Evolutionary conservation across 2,888 invertebrate genomes (phyloP).

Genomic region (Mantis religiosa): DNA sequence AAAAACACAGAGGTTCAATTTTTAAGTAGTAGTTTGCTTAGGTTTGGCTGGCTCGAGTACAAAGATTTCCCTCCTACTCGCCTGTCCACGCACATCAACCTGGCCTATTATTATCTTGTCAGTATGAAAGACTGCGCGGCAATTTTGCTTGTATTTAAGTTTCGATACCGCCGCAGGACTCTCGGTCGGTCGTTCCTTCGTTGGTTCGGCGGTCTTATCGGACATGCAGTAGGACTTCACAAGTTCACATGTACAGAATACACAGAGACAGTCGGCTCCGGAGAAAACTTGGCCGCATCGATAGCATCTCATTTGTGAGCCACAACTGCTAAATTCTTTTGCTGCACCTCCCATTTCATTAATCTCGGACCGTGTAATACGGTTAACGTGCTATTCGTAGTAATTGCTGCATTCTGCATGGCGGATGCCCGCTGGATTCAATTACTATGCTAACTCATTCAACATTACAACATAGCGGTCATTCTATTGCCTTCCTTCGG

Average conservation of each 20-base stretch:
- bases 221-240: constrained; percentile 22
- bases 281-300: neutral
- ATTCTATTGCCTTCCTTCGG: neutral
- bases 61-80: constrained; percentile 17
- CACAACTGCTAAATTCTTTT: neutral
- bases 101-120: constrained; percentile 26
- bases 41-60: constrained; percentile 2
- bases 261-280: constrained; percentile 10
- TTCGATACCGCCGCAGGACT: neutral
- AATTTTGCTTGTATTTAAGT: constrained; percentile 25
- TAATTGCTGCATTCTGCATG: neutral
- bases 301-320: neutral
- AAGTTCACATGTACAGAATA: constrained; percentile 17
- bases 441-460: neutral
- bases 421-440: neutral
- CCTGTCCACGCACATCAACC: constrained; percentile 18
- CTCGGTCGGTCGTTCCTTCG: neutral
- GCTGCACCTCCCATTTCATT: neutral
- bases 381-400: neutral
- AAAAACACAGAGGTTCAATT: constrained; percentile 13
- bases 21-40: constrained; percentile 26
- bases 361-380: neutral
- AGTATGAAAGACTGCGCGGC: constrained; percentile 20
- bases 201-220: constrained; percentile 14
- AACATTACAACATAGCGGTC: neutral